Evolutionary conservation across 2,888 invertebrate genomes (phyloP), one percentile per base, ranked within the genome.

Genomic region (Ptilodon capucinus): DNA sequence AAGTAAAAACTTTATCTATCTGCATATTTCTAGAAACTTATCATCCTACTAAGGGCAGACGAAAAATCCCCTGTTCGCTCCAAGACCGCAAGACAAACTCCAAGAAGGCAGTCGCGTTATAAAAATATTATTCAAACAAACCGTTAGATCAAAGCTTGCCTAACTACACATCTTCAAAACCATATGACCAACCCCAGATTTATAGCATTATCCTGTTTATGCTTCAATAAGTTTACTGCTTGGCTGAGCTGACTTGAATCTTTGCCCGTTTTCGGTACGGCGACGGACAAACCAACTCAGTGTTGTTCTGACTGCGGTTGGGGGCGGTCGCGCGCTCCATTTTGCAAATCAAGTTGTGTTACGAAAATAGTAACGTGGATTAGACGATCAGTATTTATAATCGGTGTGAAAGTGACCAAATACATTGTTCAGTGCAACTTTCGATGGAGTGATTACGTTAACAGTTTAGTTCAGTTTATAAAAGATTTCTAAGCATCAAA

Each of bases 321-420:
- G 65, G 72, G 69, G 46, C 46, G 75, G 79, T 63, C 74, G 84
- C 52, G 70, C 60, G 73, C 51, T 56, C 57, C 56, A 40, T 54
- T 54, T 43, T 18, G n/a, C 14, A 23, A 40, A 23, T 13, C 49
- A 60, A 70, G 64, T 71, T 66, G 60, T 63, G 60, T 69, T 76
- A 81, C 85, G 84, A 83, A 81, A 83, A 84, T 84, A 84, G 76
- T 81, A 76, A 64, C 72, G 71, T 71, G 57, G 56, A 57, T 60
- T 60, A 51, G 42, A 60, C 46, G 57, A 48, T 58, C 51, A 58
- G 51, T 60, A 60, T 55, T 60, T 55, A 60, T 62, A 56, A 60
- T 48, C 44, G 28, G 54, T 55, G 68, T 69, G 68, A 62, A 57
- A 60, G 65, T 64, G 58, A 55, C n/a, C 58, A 58, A 39, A 56